Evolutionary conservation across 2,113 vertebrate genomes (phyloP).

Genomic region (Sebastes schlegelii): DNA sequence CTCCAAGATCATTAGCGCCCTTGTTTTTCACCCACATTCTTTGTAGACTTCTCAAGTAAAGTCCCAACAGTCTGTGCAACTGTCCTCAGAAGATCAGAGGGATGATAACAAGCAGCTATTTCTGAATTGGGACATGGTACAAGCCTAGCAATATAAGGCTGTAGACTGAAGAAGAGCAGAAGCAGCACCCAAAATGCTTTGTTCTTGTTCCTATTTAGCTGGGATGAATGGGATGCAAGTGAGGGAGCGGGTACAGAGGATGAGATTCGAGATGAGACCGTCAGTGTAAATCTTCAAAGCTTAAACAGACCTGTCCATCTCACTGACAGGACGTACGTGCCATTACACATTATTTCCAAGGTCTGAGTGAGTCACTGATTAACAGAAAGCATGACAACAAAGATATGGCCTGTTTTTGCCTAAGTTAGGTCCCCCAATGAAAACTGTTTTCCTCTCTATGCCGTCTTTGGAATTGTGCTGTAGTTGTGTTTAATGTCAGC

Average conservation of each 20-base stretch:
- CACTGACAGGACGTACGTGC: constrained; percentile 18
- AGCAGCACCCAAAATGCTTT: constrained; percentile 49
- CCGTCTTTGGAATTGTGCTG: constrained; percentile 26
- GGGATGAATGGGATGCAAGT: constrained; percentile 20
- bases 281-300: constrained; percentile 16
- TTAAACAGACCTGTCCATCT: constrained; percentile 41
- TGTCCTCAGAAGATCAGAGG: constrained; percentile 76
- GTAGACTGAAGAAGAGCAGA: constrained; percentile 40
- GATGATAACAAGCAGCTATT: constrained; percentile 76
- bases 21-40: constrained; percentile 53
- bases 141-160: constrained; percentile 37
- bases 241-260: background rate
- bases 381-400: background rate
- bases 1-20: constrained; percentile 62
- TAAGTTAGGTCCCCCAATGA: background rate
- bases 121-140: constrained; percentile 68
- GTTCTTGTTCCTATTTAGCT: constrained; percentile 65
- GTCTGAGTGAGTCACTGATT: constrained; percentile 54
- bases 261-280: constrained; percentile 9
- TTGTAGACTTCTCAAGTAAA: constrained; percentile 60
- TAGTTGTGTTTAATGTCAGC: background rate
- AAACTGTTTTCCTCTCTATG: background rate
- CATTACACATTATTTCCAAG: constrained; percentile 21
- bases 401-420: constrained; percentile 7
- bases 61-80: constrained; percentile 56